Base-by-base conservation (phyloP, 2,113 vertebrate genomes). In the Oryzias curvinotus region DNA sequence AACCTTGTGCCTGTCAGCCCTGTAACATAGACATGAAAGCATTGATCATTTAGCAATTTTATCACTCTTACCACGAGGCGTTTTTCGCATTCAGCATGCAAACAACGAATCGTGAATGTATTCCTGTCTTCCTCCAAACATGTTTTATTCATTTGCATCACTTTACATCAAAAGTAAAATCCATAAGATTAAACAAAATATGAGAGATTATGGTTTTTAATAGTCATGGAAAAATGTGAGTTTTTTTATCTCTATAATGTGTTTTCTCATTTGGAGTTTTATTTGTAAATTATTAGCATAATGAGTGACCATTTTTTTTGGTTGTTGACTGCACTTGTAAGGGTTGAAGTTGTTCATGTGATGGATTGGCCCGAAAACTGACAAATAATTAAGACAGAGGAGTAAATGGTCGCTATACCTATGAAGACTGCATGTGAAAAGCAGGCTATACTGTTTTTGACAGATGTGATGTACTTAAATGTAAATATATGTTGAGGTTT, bases 381-480 rank as follows among this genome's bases (percentile, higher is more conserved):
- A 23, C 7, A 59, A 45, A 2, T 45, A 69, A 44, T 49, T 51
- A 26, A 75, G 16, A 54, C 62, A 42, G 18, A 26, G 43, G 18
- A 71, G 18, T 19, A 36, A 5, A 13, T 7, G 30, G 1, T 14
- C n/a, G 5, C n/a, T 17, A 36, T 5, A 13, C 1, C 3, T 14
- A 7, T 13, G 36, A 36, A 36, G 36, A 36, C 36, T 12, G 36
- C 10, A 10, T 12, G 2, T 8, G 36, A 36, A 36, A 30, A 18
- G 18, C 17, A 8, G 8, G 46, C 54, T 52, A 65, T 7, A 14
- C 21, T 28, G 57, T 70, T 73, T 75, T 65, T 62, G 14, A 55
- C 16, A 10, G 19, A 19, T n/a, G 70, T 75, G 59, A 21, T 55
- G 55, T 90, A 88, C 89, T 91, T 91, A 88, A 87, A 13, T 91